A percentile compares a stretch with the other conserved stretches of the same genome.
These are phyloP conservation scores for Arothron firmamentum DNA, from an alignment of 2,113 vertebrate species.

Conservation along the genomic window DNA sequence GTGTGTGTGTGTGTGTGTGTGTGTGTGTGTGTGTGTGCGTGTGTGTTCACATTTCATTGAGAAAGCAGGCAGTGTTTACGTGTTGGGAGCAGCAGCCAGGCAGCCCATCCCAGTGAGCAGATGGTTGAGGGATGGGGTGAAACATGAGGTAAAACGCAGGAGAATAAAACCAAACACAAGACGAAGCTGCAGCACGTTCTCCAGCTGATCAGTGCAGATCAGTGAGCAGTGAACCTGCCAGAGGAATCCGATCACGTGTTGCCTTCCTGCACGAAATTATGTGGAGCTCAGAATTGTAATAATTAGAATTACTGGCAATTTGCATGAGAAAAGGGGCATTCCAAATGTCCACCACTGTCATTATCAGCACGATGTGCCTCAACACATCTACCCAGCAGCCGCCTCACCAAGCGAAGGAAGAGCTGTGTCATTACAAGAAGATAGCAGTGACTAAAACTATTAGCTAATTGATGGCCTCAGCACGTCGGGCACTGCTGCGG, in stretches of 20 bases:
- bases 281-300: neutral
- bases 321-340: neutral
- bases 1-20: neutral
- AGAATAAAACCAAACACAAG: neutral
- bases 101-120: slow-evolving; percentile 50
- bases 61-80: slow-evolving; percentile 44
- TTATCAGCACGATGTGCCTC: slow-evolving; percentile 6
- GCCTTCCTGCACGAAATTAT: neutral
- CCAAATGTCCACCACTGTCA: slow-evolving; percentile 21
- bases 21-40: no score
- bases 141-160: slow-evolving; percentile 21
- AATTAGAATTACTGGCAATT: slow-evolving; percentile 9
- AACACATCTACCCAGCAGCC: slow-evolving; percentile 12
- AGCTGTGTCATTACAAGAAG: slow-evolving; percentile 51
- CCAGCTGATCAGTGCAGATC: slow-evolving; percentile 14
- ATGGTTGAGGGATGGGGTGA: neutral
- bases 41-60: slow-evolving; percentile 55
- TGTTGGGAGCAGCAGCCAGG: slow-evolving; percentile 48
- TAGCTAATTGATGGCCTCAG: slow-evolving; percentile 61
- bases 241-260: neutral
- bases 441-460: slow-evolving; percentile 53
- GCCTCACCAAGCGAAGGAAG: slow-evolving; percentile 22
- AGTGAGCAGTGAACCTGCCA: neutral
- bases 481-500: slow-evolving; percentile 21
- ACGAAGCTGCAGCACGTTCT: slow-evolving; percentile 12